These are phyloP conservation scores for Liodrosophila aerea DNA, from an alignment of 2,888 invertebrate species.

Conservation along the genomic window DNA sequence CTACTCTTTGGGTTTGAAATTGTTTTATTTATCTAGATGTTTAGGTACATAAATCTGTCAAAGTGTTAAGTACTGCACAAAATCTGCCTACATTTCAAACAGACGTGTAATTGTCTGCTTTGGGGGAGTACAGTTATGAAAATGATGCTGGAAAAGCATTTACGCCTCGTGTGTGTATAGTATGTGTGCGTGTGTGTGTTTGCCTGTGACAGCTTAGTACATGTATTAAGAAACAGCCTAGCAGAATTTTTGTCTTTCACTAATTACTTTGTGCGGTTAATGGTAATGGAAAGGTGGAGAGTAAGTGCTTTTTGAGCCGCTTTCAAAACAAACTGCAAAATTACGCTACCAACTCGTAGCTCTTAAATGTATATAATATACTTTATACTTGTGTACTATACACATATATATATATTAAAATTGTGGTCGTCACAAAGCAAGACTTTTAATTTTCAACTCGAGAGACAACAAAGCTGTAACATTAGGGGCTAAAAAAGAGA, in stretches of 20 bases:
- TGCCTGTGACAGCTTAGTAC: not conserved
- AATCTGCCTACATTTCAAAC: constrained; percentile 12
- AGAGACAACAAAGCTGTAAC: constrained; percentile 18
- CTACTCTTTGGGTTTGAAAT: constrained; percentile 6
- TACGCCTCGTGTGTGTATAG: constrained; percentile 13
- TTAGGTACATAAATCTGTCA: constrained; percentile 6
- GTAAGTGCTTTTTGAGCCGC: constrained; percentile 61
- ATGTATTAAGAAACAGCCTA: constrained; percentile 5
- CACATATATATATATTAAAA: too few species aligned
- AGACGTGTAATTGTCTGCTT: constrained; percentile 29
- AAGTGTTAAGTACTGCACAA: constrained; percentile 1
- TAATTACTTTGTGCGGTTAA: constrained; percentile 68
- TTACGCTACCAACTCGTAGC: constrained; percentile 9
- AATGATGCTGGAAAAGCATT: constrained; percentile 31
- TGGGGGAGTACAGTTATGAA: too few species aligned
- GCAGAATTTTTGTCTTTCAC: constrained; percentile 30
- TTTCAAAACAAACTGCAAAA: constrained; percentile 31
- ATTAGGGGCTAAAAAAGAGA: not conserved
- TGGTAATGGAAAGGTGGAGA: constrained; percentile 27
- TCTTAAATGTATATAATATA: constrained; percentile 1
- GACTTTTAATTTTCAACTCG: constrained; percentile 50
- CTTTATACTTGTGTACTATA: constrained; percentile 1
- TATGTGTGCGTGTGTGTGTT: not conserved
- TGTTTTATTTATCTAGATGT: constrained; percentile 26
- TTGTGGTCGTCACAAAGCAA: constrained; percentile 39